Evolutionary conservation across 2,797 vertebrate species (phyloP).

Genomic region (Scolopax bukidnonensis): DNA sequence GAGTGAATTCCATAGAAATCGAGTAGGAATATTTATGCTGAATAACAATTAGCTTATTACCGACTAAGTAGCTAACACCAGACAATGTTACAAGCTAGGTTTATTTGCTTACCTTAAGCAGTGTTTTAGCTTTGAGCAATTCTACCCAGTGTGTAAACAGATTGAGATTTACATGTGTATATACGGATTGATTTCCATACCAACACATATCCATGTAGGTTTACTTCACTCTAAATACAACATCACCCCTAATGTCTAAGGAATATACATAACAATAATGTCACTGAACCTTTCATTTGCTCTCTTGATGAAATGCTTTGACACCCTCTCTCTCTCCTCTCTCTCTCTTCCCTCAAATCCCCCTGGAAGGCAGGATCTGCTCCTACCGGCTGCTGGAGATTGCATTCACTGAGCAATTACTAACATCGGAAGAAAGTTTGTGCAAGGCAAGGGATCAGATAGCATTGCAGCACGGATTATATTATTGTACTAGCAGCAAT

Average conservation of each 20-base stretch:
- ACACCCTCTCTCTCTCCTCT: background rate
- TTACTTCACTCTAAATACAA: slow-evolving; percentile 50
- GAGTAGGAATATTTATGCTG: slow-evolving; percentile 31
- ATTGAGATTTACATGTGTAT: background rate
- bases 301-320: slow-evolving; percentile 57
- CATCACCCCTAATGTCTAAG: slow-evolving; percentile 16
- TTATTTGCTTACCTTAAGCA: slow-evolving; percentile 3
- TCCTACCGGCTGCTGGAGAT: background rate
- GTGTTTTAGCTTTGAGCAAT: slow-evolving; percentile 3
- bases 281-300: slow-evolving; percentile 59
- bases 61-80: slow-evolving; percentile 13
- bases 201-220: background rate
- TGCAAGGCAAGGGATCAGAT: slow-evolving; percentile 14
- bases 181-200: slow-evolving; percentile 48
- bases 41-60: slow-evolving; percentile 53
- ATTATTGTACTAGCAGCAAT: slow-evolving; percentile 39
- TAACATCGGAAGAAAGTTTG: slow-evolving; percentile 59
- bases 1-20: slow-evolving; percentile 12
- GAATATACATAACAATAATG: slow-evolving; percentile 42
- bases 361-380: slow-evolving; percentile 15
- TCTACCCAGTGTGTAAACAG: background rate
- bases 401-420: slow-evolving; percentile 48
- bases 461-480: background rate
- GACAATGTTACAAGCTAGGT: background rate
- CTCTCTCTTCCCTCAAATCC: background rate